Evolutionary conservation across 2,888 invertebrate species (phyloP).

Genomic region (Caenorhabditis wallacei): DNA sequence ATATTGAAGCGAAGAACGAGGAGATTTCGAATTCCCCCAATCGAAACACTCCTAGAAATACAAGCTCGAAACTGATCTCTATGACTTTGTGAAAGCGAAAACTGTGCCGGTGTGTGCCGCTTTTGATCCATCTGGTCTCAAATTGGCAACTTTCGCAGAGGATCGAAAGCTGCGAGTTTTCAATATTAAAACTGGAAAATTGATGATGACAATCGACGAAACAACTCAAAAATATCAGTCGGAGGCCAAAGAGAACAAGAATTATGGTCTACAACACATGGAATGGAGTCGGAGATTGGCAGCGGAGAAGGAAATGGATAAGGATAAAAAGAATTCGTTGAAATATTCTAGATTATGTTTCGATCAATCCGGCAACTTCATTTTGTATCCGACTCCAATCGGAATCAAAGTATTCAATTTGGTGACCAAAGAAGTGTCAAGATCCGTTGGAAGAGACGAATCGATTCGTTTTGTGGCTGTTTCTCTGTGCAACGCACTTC

Average conservation of each 20-base stretch:
- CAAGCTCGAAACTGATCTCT: slow-evolving; percentile 96
- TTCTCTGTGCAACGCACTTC: slow-evolving; percentile 87
- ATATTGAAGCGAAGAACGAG: slow-evolving; percentile 94
- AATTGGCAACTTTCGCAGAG: slow-evolving; percentile 66
- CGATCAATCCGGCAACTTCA: slow-evolving; percentile 95
- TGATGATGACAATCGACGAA: slow-evolving; percentile 92
- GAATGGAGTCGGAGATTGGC: slow-evolving; percentile 98
- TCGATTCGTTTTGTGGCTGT: slow-evolving; percentile 93
- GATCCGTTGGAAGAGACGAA: slow-evolving; percentile 91
- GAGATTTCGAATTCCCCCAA: slow-evolving; percentile 92
- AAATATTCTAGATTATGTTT: slow-evolving; percentile 86
- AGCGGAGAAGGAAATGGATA: slow-evolving; percentile 95
- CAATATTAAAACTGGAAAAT: slow-evolving; percentile 89
- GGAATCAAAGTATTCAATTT: slow-evolving; percentile 89
- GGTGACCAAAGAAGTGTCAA: slow-evolving; percentile 79
- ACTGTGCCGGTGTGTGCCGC: slow-evolving; percentile 90
- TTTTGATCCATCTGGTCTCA: slow-evolving; percentile 88
- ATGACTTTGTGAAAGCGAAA: slow-evolving; percentile 94
- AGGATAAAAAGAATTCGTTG: slow-evolving; percentile 64
- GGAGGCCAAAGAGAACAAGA: slow-evolving; percentile 87
- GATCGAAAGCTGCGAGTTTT: slow-evolving; percentile 85
- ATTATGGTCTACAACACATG: slow-evolving; percentile 95
- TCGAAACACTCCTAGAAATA: slow-evolving; percentile 85
- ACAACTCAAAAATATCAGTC: slow-evolving; percentile 92
- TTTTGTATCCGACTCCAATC: slow-evolving; percentile 95